phyloP scores from a whole-genome alignment of 2,888 invertebrate genomes.

The Physocephala rufipes region DNA sequence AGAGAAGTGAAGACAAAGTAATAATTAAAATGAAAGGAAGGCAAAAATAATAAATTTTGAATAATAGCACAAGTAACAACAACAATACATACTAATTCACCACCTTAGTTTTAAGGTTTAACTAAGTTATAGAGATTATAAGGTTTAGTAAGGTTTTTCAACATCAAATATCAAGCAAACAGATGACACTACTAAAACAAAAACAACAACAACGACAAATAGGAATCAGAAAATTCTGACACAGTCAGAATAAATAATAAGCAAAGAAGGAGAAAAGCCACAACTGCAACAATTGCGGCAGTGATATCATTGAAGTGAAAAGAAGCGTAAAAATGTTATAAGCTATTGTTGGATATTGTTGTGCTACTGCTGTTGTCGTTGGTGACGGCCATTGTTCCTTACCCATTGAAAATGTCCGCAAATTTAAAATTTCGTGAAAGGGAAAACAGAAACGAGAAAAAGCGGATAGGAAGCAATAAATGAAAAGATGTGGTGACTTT shows the following conservation, averaged over 20 bases:
- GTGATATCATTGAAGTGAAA: background rate
- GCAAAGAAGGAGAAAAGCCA: conserved; percentile 5
- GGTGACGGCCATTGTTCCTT: background rate
- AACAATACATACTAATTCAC: conserved; percentile 21
- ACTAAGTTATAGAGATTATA: conserved; percentile 28
- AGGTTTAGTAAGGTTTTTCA: background rate
- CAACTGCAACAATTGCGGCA: too few species aligned
- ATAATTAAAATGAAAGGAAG: background rate
- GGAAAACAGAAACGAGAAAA: background rate
- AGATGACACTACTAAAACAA: background rate
- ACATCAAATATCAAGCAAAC: too few species aligned
- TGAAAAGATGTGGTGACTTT: background rate
- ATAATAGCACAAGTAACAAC: background rate
- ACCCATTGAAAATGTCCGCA: background rate
- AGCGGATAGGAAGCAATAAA: background rate
- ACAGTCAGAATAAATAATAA: too few species aligned
- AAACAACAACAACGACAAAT: background rate
- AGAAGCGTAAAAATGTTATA: background rate
- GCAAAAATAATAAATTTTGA: conserved; percentile 28
- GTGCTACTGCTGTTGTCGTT: background rate
- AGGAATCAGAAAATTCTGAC: conserved; percentile 6
- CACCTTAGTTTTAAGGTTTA: conserved; percentile 31
- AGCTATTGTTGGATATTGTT: background rate
- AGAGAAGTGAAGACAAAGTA: conserved; percentile 1
- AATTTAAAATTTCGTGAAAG: too few species aligned